These are phyloP conservation scores for Rhingia rostrata DNA, from an alignment of 2,888 invertebrate genomes.

Conservation along the genomic window DNA sequence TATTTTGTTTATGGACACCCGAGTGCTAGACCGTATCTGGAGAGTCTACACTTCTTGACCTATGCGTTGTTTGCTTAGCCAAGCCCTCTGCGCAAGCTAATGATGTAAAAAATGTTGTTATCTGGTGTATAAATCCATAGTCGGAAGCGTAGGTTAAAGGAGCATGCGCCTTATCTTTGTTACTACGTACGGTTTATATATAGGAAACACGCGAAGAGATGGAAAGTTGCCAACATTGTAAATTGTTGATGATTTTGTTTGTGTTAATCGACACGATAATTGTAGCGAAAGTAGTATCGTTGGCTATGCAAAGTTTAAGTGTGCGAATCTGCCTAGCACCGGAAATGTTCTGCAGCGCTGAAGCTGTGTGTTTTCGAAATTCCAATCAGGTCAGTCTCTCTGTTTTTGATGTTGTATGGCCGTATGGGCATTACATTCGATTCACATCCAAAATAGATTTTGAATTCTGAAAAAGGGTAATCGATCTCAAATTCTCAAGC, in stretches of 20 bases:
- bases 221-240: constrained; percentile 12
- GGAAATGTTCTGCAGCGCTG: no score
- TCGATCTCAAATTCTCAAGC: no score
- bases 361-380: no score
- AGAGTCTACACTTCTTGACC: constrained; percentile 11
- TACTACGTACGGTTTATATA: constrained; percentile 12
- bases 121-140: background rate
- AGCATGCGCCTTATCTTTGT: constrained; percentile 5
- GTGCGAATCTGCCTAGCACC: no score
- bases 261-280: no score
- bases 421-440: no score
- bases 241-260: constrained; percentile 23
- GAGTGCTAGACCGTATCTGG: background rate
- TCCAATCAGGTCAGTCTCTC: no score
- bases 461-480: no score
- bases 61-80: background rate
- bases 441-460: no score
- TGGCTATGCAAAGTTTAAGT: no score
- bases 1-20: constrained; percentile 11
- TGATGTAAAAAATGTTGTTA: background rate
- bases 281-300: no score
- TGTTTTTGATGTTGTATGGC: no score
- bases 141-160: constrained; percentile 1
- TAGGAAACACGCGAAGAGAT: background rate
- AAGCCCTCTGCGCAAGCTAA: background rate